These are phyloP conservation scores for Alethe diademata DNA, from an alignment of 2,113 vertebrate species.

Conservation along the genomic window DNA sequence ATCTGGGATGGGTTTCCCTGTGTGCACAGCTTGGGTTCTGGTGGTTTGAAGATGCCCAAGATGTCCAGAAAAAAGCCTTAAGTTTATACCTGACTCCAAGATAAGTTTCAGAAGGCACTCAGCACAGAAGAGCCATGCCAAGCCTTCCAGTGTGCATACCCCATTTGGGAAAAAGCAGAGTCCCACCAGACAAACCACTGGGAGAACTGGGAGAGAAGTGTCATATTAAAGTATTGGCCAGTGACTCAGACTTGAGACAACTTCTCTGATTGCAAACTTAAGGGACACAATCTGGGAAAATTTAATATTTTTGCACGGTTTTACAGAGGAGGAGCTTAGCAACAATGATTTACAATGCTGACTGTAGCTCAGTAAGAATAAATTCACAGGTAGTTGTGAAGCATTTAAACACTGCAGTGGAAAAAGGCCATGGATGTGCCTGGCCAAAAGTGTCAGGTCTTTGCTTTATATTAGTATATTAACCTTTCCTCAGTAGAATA, in stretches of 20 bases:
- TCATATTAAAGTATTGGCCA: not conserved
- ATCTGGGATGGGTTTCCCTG: not conserved
- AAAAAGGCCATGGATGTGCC: not conserved
- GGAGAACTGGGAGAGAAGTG: not conserved
- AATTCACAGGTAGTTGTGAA: not conserved
- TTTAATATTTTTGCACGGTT: not conserved
- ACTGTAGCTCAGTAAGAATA: not conserved
- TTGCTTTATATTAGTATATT: not conserved
- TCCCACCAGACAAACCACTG: not conserved
- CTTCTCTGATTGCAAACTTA: not conserved
- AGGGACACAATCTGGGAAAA: not conserved
- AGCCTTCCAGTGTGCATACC: not conserved
- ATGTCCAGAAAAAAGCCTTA: not conserved
- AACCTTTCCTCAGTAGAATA: not conserved
- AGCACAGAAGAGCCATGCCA: not conserved
- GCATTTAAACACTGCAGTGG: not conserved
- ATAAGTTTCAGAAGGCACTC: not conserved
- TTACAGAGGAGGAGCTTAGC: fast-evolving
- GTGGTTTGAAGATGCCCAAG: not conserved
- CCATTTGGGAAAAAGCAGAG: not conserved
- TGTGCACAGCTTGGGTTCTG: not conserved
- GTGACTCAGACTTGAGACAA: not conserved
- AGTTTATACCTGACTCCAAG: not conserved
- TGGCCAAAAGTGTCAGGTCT: not conserved
- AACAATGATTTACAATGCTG: not conserved